phyloP scores from a whole-genome alignment of 1,140 invertebrate species.

The Temnothorax curvispinosus region DNA sequence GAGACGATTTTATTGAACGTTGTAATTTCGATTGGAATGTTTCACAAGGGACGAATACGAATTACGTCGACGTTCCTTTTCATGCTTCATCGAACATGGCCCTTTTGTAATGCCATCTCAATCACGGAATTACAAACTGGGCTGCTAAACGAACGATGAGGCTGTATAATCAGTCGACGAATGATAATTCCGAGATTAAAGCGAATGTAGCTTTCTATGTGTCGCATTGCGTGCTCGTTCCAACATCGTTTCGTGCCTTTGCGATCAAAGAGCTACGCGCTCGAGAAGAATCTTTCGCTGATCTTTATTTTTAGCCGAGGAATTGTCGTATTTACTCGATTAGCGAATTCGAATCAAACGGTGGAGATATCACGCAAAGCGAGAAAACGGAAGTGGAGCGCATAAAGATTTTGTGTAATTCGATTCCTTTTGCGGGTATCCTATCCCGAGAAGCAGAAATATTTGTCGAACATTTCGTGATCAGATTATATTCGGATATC shows the following conservation, averaged over 20 bases:
- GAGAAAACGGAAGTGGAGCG: slow-evolving; percentile 4
- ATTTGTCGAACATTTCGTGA: slow-evolving; percentile 39
- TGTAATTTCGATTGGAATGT: slow-evolving; percentile 52
- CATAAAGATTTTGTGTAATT: slow-evolving; percentile 50
- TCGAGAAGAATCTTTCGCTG: neutral
- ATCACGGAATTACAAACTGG: slow-evolving; percentile 43
- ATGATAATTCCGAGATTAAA: slow-evolving; percentile 60
- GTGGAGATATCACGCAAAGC: neutral
- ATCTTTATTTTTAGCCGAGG: slow-evolving; percentile 24
- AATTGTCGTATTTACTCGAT: slow-evolving; percentile 42
- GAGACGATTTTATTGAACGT: slow-evolving; percentile 39
- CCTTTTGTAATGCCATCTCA: slow-evolving; percentile 31
- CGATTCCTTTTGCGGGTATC: slow-evolving; percentile 39
- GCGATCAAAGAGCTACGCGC: neutral
- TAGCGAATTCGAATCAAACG: neutral
- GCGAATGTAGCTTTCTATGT: slow-evolving; percentile 15
- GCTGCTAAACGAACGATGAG: slow-evolving; percentile 41
- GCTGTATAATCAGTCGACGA: slow-evolving; percentile 42
- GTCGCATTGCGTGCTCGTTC: slow-evolving; percentile 1
- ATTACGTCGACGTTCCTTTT: slow-evolving; percentile 47
- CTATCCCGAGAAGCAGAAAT: slow-evolving; percentile 12
- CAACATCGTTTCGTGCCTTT: neutral
- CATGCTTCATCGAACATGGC: neutral
- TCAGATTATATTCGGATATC: slow-evolving; percentile 38
- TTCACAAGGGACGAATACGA: slow-evolving; percentile 44